Evolutionary conservation across 1,140 invertebrate species (phyloP), one percentile per base, ranked within the genome.

Genomic region (Bicyclus anynana): DNA sequence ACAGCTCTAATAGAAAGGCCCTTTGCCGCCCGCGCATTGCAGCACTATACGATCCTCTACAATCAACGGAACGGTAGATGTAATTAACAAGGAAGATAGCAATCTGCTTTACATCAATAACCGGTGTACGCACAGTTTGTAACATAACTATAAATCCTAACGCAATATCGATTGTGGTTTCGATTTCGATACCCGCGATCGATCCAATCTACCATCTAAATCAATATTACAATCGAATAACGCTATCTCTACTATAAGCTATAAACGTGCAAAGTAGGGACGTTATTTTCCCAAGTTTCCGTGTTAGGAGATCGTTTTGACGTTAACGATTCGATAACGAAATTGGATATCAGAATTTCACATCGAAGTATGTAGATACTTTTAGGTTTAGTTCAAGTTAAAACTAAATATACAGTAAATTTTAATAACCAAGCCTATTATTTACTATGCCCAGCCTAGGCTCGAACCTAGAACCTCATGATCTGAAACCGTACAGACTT

Each of bases 211-310:
- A 50, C 21, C 17, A 44, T 58, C 54, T 27, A 57, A 57, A 58
- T 58, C 55, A 20, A 58, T 51, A 51, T n/a, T 21, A 58, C 16
- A 58, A 59, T 65, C 57, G 44, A 65, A 64, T 59, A 59, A 51
- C 44, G 61, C 65, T 65, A 71, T 74, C 60, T 65, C 66, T 14
- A 2, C 6, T 40, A n/a, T n/a, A n/a, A n/a, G n/a, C n/a, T n/a
- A n/a, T n/a, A n/a, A n/a, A 5, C 37, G 62, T 55, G 12, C 5
- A 44, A 62, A n/a, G 29, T 33, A 33, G 29, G 65, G 64, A 47
- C 51, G 57, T 61, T 59, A 59, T 65, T 65, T 33, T 23, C 21
- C 38, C 20, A 17, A 53, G 55, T 63, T 69, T 69, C 61, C 61
- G 56, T 54, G 64, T 72, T 67, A n/a, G 3, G n/a, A 33, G 12